Evolutionary conservation across 2,113 vertebrate species (phyloP).

Genomic region (Camelus dromedarius): DNA sequence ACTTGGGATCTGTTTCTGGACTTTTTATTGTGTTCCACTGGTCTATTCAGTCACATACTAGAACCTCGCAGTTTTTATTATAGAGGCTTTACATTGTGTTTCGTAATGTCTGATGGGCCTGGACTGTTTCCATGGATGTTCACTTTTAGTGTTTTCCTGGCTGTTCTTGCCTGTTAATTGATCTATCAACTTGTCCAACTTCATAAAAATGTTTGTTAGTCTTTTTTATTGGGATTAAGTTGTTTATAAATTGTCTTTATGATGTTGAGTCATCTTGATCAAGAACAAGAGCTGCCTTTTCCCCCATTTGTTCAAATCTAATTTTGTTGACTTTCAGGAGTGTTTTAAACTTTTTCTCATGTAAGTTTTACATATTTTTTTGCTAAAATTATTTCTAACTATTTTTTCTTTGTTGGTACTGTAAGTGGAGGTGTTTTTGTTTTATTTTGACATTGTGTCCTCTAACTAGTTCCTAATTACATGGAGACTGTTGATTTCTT

Average conservation of each 20-base stretch:
- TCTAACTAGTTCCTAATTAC: neutral
- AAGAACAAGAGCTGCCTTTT: neutral
- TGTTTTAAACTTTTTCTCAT: neutral
- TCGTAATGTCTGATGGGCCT: neutral
- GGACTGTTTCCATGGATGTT: neutral
- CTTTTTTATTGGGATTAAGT: neutral
- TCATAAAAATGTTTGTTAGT: neutral
- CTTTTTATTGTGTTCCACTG: neutral
- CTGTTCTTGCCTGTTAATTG: neutral
- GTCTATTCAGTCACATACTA: neutral
- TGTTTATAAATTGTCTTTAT: neutral
- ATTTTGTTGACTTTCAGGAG: neutral
- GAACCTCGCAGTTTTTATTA: neutral
- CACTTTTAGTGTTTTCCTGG: neutral
- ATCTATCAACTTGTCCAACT: neutral
- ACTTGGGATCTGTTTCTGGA: neutral
- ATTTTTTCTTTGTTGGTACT: neutral
- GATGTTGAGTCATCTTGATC: neutral
- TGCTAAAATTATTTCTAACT: neutral
- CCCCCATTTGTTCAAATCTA: neutral
- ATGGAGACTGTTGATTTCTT: neutral
- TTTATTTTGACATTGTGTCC: neutral
- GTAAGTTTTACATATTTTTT: neutral
- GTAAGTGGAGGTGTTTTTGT: neutral
- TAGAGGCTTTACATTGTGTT: neutral